phyloP scores from a whole-genome alignment of 1,140 invertebrate genomes.

The Teleogryllus occipitalis region DNA sequence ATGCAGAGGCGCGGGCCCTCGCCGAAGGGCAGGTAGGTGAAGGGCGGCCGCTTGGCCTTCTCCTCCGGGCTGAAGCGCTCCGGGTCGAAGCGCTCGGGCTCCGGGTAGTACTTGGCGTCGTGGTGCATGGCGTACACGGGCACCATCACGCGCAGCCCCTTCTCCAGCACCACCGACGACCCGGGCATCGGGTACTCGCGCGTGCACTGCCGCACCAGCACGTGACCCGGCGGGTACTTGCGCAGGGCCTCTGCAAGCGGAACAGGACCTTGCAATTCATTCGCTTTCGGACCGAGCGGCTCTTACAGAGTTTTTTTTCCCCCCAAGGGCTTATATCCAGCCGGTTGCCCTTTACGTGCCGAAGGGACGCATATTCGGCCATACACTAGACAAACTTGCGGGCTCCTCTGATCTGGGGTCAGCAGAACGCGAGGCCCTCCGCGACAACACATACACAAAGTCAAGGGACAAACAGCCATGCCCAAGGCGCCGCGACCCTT shows the following conservation, averaged over 20 bases:
- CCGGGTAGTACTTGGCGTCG: constrained; percentile 47
- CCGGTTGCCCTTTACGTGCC: too few species aligned
- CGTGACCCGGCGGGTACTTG: constrained; percentile 37
- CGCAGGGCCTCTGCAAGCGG: constrained; percentile 36
- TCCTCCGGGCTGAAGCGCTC: constrained; percentile 50
- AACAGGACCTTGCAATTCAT: too few species aligned
- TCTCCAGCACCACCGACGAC: constrained; percentile 36
- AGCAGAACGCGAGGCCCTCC: too few species aligned
- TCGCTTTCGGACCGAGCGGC: neutral
- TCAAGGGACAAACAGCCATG: too few species aligned
- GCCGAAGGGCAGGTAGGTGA: constrained; percentile 50
- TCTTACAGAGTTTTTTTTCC: neutral
- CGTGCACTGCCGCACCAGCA: constrained; percentile 38
- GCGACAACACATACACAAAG: too few species aligned
- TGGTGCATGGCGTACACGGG: constrained; percentile 41
- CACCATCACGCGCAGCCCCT: constrained; percentile 32
- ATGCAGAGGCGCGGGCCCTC: constrained; percentile 56
- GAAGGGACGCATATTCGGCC: too few species aligned
- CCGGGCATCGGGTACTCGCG: constrained; percentile 42
- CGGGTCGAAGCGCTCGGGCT: constrained; percentile 56
- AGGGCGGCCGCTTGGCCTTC: constrained; percentile 33
- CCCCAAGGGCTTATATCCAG: too few species aligned
- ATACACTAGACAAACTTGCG: too few species aligned
- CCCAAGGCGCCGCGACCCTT: too few species aligned
- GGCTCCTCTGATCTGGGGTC: too few species aligned